phyloP scores from a whole-genome alignment of 2,888 invertebrate species.

The Leptinotarsa peninsularis region DNA sequence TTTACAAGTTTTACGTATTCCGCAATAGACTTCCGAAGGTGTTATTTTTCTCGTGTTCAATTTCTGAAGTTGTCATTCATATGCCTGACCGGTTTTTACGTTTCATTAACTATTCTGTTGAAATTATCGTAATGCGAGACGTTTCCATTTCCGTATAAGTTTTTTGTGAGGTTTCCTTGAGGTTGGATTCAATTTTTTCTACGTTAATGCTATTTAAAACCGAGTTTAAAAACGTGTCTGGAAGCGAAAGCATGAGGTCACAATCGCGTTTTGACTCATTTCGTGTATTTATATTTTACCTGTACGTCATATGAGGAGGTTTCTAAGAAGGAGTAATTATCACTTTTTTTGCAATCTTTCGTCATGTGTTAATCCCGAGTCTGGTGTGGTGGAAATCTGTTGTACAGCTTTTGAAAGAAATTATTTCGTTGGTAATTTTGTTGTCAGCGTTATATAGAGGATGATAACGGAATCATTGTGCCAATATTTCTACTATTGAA shows the following conservation, averaged over 20 bases:
- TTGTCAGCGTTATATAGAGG: no score
- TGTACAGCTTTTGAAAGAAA: no score
- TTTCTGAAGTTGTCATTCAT: neutral
- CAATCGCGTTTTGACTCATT: neutral
- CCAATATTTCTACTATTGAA: no score
- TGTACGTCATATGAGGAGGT: neutral
- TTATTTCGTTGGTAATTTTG: no score
- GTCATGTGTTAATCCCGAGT: no score
- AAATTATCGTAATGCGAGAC: conserved; percentile 22
- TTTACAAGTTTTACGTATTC: neutral
- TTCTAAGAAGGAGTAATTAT: neutral
- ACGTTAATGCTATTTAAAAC: neutral
- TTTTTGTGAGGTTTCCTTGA: conserved; percentile 36
- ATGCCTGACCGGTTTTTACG: conserved; percentile 1
- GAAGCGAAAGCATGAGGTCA: neutral
- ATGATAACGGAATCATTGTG: no score
- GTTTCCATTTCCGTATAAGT: conserved; percentile 29
- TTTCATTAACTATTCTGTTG: conserved; percentile 6
- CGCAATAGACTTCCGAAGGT: neutral
- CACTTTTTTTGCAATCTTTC: no score
- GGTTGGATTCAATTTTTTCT: neutral
- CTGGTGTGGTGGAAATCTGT: no score
- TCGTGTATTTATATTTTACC: neutral
- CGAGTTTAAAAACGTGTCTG: neutral
- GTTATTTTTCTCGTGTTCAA: neutral